Evolutionary conservation across 2,113 vertebrate species (phyloP), one percentile per base, ranked within the genome.

Genomic region (Recurvirostra avosetta): DNA sequence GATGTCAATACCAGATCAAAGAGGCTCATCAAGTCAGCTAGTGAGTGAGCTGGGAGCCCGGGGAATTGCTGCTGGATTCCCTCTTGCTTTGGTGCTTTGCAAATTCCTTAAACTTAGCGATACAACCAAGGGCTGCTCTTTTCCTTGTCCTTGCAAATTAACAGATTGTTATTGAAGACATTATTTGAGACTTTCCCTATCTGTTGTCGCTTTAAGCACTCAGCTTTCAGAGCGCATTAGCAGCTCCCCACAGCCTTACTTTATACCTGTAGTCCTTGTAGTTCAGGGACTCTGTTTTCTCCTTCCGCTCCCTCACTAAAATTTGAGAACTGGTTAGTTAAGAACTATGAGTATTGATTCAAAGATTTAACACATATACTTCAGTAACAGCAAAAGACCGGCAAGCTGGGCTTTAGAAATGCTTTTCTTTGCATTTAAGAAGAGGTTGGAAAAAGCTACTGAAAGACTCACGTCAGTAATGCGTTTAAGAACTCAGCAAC

Each of bases 1-100:
- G 81, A 96, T 96, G 92, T 93, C 92, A 96, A 88, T 96, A 94
- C 43, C 70, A 95, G 78, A 97, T 97, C 95, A 98, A 97, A 98
- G 79, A 80, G 40, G 84, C 73, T 94, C 77, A 70, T 94, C 95
- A 94, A 97, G 89, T 91, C 78, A 94, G 87, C 70, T 36, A 61
- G 79, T 70, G 71, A 97, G 95, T 73, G 91, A 94, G 72, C 58
- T 2, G 27, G n/a, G 73, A 90, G 59, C n/a, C 52, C 45, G 78
- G 87, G 87, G 92, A 96, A 97, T 98, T 97, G 95, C 96, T 97
- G 96, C 89, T 97, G 92, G 75, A 96, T 90, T 94, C 95, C 90
- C 90, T 67, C 65, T 75, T 85, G 56, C 56, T 86, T 84, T 86
- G 67, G 75, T 73, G 77, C 36, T 76, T 92, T 87, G 38, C 47